Evolutionary conservation across 2,797 vertebrate species (phyloP), one percentile per base, ranked within the genome.

Genomic region (Helostoma temminkii): DNA sequence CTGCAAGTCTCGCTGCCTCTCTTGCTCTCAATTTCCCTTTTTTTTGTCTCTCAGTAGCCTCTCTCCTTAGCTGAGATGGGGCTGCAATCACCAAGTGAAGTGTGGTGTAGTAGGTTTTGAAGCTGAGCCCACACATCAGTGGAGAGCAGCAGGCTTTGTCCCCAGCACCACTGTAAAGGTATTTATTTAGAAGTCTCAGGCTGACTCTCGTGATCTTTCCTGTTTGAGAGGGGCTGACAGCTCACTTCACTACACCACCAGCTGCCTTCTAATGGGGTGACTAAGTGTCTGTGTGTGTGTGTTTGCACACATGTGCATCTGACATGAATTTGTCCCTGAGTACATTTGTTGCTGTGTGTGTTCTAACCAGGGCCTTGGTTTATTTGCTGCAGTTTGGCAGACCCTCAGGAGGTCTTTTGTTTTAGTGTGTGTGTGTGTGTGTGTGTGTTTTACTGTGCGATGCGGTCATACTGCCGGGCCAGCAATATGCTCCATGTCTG

Each of bases 401-500:
- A 78, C 36, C 79, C 81, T 77, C 82, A 72, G 85, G 86, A 88
- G 60, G 83, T 76, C 73, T 74, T 83, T 71, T 84, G 65, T 71
- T 61, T 43, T 1, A 19, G 16, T 28, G 36, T 54, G 54, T 66
- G 36, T 54, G 54, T 66, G 32, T 66, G 57, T 73, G 28, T 56
- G 32, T 68, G 60, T 79, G 60, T 75, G 50, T 83, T 34, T 79
- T 41, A 25, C 52, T 59, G 65, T 82, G 49, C 61, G 82, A 72
- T 70, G 75, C 36, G 46, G 76, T 73, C 66, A 64, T 75, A 76
- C 76, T 89, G 89, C 85, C 89, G 89, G 88, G 78, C 61, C 81
- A 82, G 82, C 91, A 87, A 86, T 87, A 91, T 88, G 89, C 80
- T 93, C 87, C 90, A 88, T 86, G 86, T 93, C 88, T 81, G 83